Evolutionary conservation across 2,888 invertebrate species (phyloP), one percentile per base, ranked within the genome.

Genomic region (Spodoptera picta): DNA sequence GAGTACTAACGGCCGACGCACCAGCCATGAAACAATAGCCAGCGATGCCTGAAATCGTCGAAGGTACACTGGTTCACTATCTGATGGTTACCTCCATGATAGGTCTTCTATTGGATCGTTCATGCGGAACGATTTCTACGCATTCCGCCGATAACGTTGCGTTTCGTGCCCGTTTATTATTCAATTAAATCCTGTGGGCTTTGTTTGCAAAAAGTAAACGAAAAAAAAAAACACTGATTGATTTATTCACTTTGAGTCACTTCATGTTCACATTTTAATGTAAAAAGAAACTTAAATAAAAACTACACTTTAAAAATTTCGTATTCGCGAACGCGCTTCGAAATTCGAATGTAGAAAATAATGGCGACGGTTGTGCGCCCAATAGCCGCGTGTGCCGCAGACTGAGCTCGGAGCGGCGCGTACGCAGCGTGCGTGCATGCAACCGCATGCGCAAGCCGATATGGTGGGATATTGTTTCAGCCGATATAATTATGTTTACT

Each of bases 51-150:
- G 89, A 90, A 92, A 90, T 87, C 81, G 86, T 78, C 76, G 81
- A 81, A 84, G 86, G 84, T 88, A 88, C 84, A 75, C 72, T 66
- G 67, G 70, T 74, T 86, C 86, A 83, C 84, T 81, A 80, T 83
- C 79, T 81, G 77, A 82, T 82, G 82, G 83, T 85, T 86, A 87
- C 84, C 87, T 89, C 86, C 89, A 90, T 82, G 85, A 75, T 80
- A 78, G 60, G 83, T 89, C 87, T 87, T 87, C 85, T 71, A 81
- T 79, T 71, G 75, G 78, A 81, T 78, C 84, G 80, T 77, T 91
- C 87, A 83, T 83, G 91, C 89, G 88, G 77, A 86, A 86, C 90
- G 85, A 90, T 91, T 90, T 91, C 90, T 89, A 89, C 85, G 85
- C 91, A 89, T 89, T 86, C 87, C 85, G 79, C 65, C 78, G 69